Conservation (phyloP, 2,888 invertebrate species). For the Julus scandinavius region DNA sequence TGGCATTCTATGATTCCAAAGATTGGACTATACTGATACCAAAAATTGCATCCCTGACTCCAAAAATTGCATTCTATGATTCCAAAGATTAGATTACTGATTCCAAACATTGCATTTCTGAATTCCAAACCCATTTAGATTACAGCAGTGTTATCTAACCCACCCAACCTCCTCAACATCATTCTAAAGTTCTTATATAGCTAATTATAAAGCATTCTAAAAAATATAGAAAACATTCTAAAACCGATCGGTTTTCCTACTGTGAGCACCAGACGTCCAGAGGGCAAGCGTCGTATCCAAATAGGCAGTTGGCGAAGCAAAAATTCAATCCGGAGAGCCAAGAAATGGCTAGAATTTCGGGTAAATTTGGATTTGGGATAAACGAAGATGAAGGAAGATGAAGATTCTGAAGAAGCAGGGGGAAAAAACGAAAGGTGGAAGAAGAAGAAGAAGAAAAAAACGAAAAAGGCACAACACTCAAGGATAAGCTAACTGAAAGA, state of each 20-base stretch:
- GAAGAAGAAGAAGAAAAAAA: neutral
- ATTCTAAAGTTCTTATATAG: neutral
- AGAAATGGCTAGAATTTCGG: neutral
- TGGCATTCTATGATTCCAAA: too few species aligned
- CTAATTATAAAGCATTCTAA: neutral
- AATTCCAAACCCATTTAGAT: too few species aligned
- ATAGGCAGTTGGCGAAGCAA: neutral
- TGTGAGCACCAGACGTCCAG: conserved; percentile 41
- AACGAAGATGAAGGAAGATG: neutral
- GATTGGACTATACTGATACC: too few species aligned
- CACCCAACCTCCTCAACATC: neutral
- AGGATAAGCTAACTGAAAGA: conserved; percentile 37
- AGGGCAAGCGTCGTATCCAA: conserved; percentile 27
- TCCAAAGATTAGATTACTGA: too few species aligned
- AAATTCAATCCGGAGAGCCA: neutral
- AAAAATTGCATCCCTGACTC: too few species aligned
- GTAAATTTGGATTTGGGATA: neutral
- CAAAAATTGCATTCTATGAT: too few species aligned
- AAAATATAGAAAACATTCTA: neutral
- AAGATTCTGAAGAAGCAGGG: neutral
- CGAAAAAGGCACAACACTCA: conserved; percentile 38
- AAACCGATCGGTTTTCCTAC: neutral
- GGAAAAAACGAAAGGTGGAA: neutral
- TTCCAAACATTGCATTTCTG: too few species aligned
- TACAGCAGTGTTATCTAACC: too few species aligned